phyloP scores from a whole-genome alignment of 2,797 vertebrate genomes.

The Menidia menidia region DNA sequence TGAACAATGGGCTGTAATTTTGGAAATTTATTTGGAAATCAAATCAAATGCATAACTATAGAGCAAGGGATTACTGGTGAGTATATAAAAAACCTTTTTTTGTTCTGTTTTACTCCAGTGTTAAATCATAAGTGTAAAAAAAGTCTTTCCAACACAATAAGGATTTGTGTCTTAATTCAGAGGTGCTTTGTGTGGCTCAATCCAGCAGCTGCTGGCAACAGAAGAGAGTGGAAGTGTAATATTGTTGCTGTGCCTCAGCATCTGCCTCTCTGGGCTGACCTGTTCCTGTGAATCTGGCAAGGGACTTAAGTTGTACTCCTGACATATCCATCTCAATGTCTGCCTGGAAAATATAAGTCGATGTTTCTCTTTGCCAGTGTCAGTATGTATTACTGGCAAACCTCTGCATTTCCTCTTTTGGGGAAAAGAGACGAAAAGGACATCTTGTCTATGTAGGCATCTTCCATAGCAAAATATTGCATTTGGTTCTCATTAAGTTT shows the following conservation, averaged over 20 bases:
- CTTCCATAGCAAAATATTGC: not conserved
- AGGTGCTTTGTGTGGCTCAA: constrained; percentile 46
- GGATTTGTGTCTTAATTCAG: constrained; percentile 39
- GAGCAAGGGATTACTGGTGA: too few relatives aligned
- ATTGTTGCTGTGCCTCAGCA: constrained; percentile 64
- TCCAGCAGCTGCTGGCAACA: constrained; percentile 50
- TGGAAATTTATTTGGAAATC: not conserved
- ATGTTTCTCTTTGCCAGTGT: constrained; percentile 60
- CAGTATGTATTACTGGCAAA: constrained; percentile 53
- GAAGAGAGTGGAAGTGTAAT: constrained; percentile 54
- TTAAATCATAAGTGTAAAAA: constrained; percentile 3
- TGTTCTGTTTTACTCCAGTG: not conserved
- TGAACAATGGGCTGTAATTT: constrained; percentile 5
- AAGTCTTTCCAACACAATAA: not conserved
- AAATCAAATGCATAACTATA: not conserved
- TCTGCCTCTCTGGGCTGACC: constrained; percentile 65
- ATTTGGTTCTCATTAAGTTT: constrained; percentile 15
- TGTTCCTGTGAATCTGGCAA: constrained; percentile 56
- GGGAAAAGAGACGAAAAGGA: constrained; percentile 21
- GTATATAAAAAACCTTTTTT: not conserved
- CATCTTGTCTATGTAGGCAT: not conserved
- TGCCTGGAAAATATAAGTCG: constrained; percentile 58
- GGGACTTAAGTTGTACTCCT: constrained; percentile 60
- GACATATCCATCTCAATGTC: constrained; percentile 63
- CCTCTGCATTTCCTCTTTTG: constrained; percentile 52